phyloP scores from a whole-genome alignment of 2,888 invertebrate species.

The Ditula angustiorana region DNA sequence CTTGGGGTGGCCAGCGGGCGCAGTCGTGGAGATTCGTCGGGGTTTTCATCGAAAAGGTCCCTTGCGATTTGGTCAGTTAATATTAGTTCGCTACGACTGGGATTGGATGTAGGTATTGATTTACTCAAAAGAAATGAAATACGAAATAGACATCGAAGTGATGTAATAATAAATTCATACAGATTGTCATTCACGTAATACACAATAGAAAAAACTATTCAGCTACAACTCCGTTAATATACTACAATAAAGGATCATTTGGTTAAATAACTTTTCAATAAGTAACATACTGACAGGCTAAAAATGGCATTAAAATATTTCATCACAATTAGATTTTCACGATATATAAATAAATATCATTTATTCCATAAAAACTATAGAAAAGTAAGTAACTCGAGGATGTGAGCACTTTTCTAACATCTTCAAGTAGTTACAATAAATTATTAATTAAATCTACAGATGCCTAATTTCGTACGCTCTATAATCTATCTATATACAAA shows the following conservation, averaged over 20 bases:
- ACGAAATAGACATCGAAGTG: constrained; percentile 71
- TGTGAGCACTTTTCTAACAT: constrained; percentile 33
- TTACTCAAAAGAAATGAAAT: constrained; percentile 38
- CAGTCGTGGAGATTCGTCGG: too few relatives aligned
- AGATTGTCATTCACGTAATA: constrained; percentile 78
- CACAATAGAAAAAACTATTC: constrained; percentile 79
- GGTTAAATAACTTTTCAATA: constrained; percentile 79
- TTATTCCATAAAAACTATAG: constrained; percentile 38
- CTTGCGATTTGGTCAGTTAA: too few relatives aligned
- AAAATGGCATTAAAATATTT: constrained; percentile 81
- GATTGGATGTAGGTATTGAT: background rate
- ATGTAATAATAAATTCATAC: constrained; percentile 83
- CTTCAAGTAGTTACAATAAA: constrained; percentile 49
- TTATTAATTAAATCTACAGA: constrained; percentile 49
- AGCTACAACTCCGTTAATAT: constrained; percentile 71
- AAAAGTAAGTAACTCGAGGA: constrained; percentile 34
- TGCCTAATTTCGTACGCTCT: constrained; percentile 35
- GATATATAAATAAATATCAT: constrained; percentile 70
- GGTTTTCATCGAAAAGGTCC: too few relatives aligned
- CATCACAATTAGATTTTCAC: constrained; percentile 75
- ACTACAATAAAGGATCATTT: constrained; percentile 76
- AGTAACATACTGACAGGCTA: constrained; percentile 79
- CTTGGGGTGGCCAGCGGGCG: too few relatives aligned
- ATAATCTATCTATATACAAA: constrained; percentile 61
- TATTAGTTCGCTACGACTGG: background rate